Evolutionary conservation across 2,888 invertebrate genomes (phyloP), one percentile per base, ranked within the genome.

Genomic region (Zeuzera pyrina): DNA sequence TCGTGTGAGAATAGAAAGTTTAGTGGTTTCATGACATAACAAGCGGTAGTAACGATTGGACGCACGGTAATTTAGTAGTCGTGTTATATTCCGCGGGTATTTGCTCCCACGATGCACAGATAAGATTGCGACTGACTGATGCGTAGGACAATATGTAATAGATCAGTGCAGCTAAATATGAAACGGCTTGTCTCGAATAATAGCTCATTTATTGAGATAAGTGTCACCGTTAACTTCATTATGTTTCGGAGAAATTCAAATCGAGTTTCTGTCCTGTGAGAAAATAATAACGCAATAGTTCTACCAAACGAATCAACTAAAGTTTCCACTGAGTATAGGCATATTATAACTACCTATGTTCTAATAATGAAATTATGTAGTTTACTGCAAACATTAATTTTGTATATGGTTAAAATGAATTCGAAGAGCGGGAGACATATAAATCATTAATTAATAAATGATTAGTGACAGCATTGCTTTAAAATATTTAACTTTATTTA

Each of bases 61-160:
- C 25, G 36, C 39, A 37, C 36, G 13, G 21, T 33, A 15, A 33
- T 39, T 46, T 37, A 39, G 40, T 16, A 33, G 21, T 31, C 15
- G 33, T n/a, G 28, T 19, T 26, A 25, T 34, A 33, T n/a, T 30
- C 49, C 51, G 54, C 50, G 54, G 60, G 50, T 53, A 56, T 45
- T 29, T 52, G 65, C 65, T 79, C 79, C 66, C 79, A 79, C 78
- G 79, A 79, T 79, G 57, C 49, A 42, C 43, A 57, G 78, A 78
- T 77, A 73, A 79, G 77, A 78, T 76, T 73, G 66, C 66, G 59
- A 62, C 56, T 69, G 71, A 70, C 70, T 71, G 78, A 78, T 79
- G 72, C 68, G 57, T 71, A 68, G 70, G 67, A 77, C 77, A 78
- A 74, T 76, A 61, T 67, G 66, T 70, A 67, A 76, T 72, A 77